Evolutionary conservation across 1,140 invertebrate species (phyloP).

Genomic region (Eriosoma lanigerum): DNA sequence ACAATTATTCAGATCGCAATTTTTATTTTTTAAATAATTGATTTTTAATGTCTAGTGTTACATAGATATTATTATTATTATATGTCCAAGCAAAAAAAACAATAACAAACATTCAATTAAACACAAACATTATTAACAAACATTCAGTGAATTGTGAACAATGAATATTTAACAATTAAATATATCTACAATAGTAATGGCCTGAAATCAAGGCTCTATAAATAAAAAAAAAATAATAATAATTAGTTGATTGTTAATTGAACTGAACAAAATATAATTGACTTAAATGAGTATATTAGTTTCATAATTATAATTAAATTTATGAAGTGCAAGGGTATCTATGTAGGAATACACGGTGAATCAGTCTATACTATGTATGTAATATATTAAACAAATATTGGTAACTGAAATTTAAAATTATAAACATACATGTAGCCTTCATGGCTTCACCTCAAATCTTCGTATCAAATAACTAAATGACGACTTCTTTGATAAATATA

Average conservation of each 20-base stretch:
- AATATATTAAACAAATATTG: slow-evolving; percentile 23
- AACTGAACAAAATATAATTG: not conserved
- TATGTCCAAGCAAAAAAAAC: no score
- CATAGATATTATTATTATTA: no score
- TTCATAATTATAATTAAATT: slow-evolving; percentile 4
- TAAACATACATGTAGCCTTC: not conserved
- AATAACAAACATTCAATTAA: not conserved
- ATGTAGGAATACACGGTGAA: not conserved
- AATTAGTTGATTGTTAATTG: no score
- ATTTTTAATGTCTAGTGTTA: no score
- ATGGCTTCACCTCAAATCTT: no score
- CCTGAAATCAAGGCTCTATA: not conserved
- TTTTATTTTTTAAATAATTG: no score
- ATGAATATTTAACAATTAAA: not conserved
- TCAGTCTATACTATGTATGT: slow-evolving; percentile 31
- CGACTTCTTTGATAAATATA: slow-evolving; percentile 18
- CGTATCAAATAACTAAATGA: slow-evolving; percentile 25
- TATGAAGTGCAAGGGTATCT: not conserved
- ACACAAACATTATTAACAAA: not conserved
- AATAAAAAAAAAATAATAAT: not conserved
- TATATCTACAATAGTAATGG: not conserved
- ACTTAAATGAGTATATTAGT: slow-evolving; percentile 1
- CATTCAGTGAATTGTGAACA: not conserved
- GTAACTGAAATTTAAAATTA: slow-evolving; percentile 4
- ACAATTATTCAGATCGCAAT: no score